phyloP scores from a whole-genome alignment of 2,888 invertebrate genomes.

The Steinernema scapterisci region DNA sequence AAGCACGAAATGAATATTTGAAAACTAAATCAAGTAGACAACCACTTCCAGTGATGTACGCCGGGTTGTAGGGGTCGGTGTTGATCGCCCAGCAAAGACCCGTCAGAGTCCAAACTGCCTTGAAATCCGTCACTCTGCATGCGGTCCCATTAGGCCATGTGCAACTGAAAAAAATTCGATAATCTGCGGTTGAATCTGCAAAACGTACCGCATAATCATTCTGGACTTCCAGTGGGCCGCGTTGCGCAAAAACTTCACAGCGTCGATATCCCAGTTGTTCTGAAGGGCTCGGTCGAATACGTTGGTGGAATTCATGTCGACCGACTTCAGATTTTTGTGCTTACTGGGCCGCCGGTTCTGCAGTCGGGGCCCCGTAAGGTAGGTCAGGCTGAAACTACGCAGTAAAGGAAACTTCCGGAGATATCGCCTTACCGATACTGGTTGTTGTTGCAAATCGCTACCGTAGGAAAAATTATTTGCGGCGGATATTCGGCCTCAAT shows the following conservation, averaged over 20 bases:
- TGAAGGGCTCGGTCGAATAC: conserved; percentile 52
- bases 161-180: conserved; percentile 41
- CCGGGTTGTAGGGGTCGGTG: conserved; percentile 55
- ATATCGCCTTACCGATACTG: conserved; percentile 55
- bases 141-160: conserved; percentile 64
- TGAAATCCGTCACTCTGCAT: conserved; percentile 55
- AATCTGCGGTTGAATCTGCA: neutral
- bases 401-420: neutral
- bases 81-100: conserved; percentile 67
- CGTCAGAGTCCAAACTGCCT: conserved; percentile 65
- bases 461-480: conserved; percentile 61
- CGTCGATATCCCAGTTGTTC: conserved; percentile 64
- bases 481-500: conserved; percentile 64
- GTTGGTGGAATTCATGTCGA: conserved; percentile 46
- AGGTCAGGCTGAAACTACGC: conserved; percentile 52
- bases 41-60: conserved; percentile 56
- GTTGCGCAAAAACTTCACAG: conserved; percentile 60
- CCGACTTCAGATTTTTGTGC: conserved; percentile 30
- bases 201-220: conserved; percentile 60
- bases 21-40: neutral
- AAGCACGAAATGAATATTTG: neutral
- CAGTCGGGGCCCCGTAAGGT: conserved; percentile 58
- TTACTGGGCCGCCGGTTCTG: conserved; percentile 53
- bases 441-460: conserved; percentile 66
- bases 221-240: conserved; percentile 63